A percentile compares a stretch with the other conserved stretches of the same genome.
Conservation (phyloP, 2,888 invertebrate species). For the Trissoscelio sp. region DNA sequence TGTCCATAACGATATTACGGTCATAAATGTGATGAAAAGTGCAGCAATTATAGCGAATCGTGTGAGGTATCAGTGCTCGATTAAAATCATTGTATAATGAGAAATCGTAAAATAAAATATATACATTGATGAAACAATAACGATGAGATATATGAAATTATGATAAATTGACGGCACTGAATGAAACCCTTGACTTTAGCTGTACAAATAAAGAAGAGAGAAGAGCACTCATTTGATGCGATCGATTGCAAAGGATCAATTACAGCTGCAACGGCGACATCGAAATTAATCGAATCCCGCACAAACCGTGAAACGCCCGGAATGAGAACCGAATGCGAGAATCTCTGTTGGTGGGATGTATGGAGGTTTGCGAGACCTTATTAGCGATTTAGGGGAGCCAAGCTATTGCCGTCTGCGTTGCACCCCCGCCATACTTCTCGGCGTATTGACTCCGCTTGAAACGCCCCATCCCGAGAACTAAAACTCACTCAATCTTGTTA, state of each 20-base stretch:
- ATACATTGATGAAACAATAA: neutral
- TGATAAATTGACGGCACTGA: neutral
- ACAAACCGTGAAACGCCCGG: constrained; percentile 71
- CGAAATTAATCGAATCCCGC: constrained; percentile 69
- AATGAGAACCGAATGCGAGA: constrained; percentile 69
- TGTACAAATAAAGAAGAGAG: constrained; percentile 50
- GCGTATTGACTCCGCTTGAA: constrained; percentile 72
- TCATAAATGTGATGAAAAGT: constrained; percentile 19
- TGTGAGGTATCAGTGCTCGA: neutral
- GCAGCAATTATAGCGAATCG: constrained; percentile 6
- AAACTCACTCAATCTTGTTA: constrained; percentile 82
- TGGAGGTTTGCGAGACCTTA: constrained; percentile 80
- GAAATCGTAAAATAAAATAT: constrained; percentile 2
- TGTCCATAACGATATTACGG: constrained; percentile 7
- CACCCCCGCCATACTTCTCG: constrained; percentile 21
- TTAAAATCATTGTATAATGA: constrained; percentile 8
- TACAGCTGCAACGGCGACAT: constrained; percentile 64
- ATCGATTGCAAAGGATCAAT: constrained; percentile 67
- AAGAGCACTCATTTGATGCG: constrained; percentile 56
- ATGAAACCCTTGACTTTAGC: constrained; percentile 24
- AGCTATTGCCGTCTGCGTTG: constrained; percentile 53
- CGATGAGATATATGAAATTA: neutral
- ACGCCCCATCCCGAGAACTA: constrained; percentile 77
- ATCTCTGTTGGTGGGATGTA: constrained; percentile 76
- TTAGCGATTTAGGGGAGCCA: constrained; percentile 79